phyloP scores from a whole-genome alignment of 2,797 vertebrate genomes.

The Corythornis leucogaster region DNA sequence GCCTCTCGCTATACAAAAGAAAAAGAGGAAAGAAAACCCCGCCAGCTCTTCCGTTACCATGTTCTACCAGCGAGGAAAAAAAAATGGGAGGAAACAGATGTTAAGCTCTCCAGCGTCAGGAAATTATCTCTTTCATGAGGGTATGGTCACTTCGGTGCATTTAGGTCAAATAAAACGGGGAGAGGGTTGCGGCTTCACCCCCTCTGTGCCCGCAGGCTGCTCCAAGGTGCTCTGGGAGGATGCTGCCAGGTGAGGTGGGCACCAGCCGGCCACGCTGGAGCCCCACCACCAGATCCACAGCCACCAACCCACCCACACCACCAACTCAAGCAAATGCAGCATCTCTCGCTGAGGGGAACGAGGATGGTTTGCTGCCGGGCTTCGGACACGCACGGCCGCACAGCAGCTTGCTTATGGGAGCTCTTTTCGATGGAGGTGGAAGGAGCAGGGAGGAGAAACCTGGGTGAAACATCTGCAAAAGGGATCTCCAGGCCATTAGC shows the following conservation, averaged over 20 bases:
- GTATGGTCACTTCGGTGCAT: slow-evolving; percentile 47
- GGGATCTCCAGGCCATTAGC: slow-evolving; percentile 33
- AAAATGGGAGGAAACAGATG: slow-evolving; percentile 77
- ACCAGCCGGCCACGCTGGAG: background rate
- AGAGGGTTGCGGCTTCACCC: background rate
- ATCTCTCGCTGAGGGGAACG: accelerated
- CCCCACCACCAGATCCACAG: background rate
- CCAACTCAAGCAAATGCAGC: accelerated
- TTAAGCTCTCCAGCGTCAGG: slow-evolving; percentile 54
- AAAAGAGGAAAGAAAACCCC: slow-evolving; percentile 66
- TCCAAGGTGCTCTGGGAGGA: accelerated
- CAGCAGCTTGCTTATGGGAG: background rate
- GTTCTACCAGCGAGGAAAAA: slow-evolving; percentile 9
- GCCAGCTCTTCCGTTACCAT: slow-evolving; percentile 58
- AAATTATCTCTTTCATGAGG: slow-evolving; percentile 68
- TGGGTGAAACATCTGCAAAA: slow-evolving; percentile 57
- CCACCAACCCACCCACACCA: no score
- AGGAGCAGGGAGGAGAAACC: background rate
- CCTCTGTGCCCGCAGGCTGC: accelerated
- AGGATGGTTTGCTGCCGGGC: accelerated
- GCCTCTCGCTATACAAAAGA: slow-evolving; percentile 58
- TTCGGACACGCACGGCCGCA: accelerated
- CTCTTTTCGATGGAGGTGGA: background rate
- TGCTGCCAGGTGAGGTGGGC: background rate
- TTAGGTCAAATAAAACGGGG: slow-evolving; percentile 58